These are phyloP conservation scores for Hippocampus kuda DNA, from an alignment of 2,797 vertebrate genomes.

Conservation along the genomic window DNA sequence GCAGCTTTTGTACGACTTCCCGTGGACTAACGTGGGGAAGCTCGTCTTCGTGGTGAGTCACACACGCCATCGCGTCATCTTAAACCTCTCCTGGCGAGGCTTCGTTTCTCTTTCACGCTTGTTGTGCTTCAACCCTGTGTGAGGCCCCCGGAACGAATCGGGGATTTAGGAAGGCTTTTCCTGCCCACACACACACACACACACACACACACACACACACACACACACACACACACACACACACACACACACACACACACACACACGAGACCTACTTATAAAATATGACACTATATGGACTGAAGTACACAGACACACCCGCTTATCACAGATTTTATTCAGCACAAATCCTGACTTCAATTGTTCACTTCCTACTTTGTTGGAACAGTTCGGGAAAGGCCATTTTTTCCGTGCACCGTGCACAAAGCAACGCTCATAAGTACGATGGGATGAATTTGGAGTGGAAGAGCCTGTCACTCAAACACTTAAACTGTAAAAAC, in stretches of 20 bases:
- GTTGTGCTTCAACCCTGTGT: slow-evolving; percentile 40
- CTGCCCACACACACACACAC: background rate
- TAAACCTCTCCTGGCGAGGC: slow-evolving; percentile 15
- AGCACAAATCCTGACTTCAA: background rate
- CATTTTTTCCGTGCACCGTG: too few species aligned
- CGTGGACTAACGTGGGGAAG: slow-evolving; percentile 97
- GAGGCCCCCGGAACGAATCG: slow-evolving; percentile 57
- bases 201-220: slow-evolving; percentile 5
- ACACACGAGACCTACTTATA: slow-evolving; percentile 12
- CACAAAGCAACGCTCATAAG: too few species aligned
- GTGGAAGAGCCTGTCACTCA: too few species aligned
- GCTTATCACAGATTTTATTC: background rate
- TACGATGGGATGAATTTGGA: too few species aligned
- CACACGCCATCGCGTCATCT: slow-evolving; percentile 3
- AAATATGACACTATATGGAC: slow-evolving; percentile 2
- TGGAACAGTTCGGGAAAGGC: too few species aligned
- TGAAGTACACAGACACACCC: background rate
- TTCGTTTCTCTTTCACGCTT: slow-evolving; percentile 27
- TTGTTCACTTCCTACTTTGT: background rate
- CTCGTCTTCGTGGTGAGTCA: slow-evolving; percentile 95
- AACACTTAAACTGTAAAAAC: too few species aligned
- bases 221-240: slow-evolving; percentile 8
- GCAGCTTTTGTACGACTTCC: slow-evolving; percentile 92
- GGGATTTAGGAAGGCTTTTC: slow-evolving; percentile 42
- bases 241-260: slow-evolving; percentile 7